Base-by-base conservation (phyloP, 2,113 vertebrate genomes). In the Noctilio leporinus region DNA sequence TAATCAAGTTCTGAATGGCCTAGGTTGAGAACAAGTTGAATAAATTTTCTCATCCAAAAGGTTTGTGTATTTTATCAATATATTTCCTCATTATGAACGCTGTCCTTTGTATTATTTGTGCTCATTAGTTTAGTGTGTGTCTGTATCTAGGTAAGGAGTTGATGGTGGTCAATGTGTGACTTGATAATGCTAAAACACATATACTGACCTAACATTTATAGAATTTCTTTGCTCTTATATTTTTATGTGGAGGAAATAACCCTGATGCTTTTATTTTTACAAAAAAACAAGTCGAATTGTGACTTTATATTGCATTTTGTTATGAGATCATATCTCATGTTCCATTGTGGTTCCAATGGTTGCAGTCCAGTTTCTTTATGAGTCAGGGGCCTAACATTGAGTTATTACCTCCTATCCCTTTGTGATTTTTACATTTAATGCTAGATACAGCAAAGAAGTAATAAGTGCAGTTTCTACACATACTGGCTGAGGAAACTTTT, bases 401-500 rank as follows among this genome's bases (percentile, higher is more conserved):
- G 33, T 49, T 73, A 57, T 86, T 82, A 72, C n/a, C 45, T 77
- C 73, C 40, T 62, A 3, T 10, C 26, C 82, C 55, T 49, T 89
- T 76, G 43, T 86, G 30, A 57, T 70, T 93, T 92, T 89, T 83
- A 57, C 53, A 77, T 81, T 94, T 85, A 49, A 88, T 64, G 43
- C 26, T 64, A 91, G 35, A 35, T 30, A 72, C 40, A 73, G 51
- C 15, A 90, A 90, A 57, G 10, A 35, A 64, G 38, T 35, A 93
- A 19, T 72, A 96, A 76, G 26, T 15, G 53, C 33, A 47, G 11
- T 81, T 15, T 75, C 84, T 67, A 77, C 11, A 35, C 4, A 38
- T 26, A 57, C 2, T 28, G 12, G 5, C 17, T 80, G 8, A 94
- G 57, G 51, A 86, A 67, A 69, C 30, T 10, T 53, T 14, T 85